Base-by-base conservation (phyloP, 2,888 invertebrate species). In the Diaperis boleti region DNA sequence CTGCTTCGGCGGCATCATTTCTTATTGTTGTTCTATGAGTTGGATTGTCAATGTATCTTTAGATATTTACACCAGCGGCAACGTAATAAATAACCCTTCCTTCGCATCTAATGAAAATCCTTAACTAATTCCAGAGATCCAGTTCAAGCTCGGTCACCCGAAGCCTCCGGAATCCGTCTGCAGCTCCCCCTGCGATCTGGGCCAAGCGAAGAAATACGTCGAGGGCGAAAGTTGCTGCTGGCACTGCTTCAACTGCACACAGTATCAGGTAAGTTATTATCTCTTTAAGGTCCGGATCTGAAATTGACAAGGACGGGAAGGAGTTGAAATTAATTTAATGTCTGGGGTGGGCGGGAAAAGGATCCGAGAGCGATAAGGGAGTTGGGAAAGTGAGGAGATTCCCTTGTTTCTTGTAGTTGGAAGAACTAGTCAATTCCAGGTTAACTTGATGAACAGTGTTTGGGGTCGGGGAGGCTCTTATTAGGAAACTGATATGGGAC, bases 171-270 rank as follows among this genome's bases (percentile, higher is more conserved):
- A 91, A 76, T 96, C 95, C 2, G 93, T 95, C 42, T 97, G 96
- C 85, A 94, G 94, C 80, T 86, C 92, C 66, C 92, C 94, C 64
- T 97, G 97, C 79, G 90, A 90, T 74, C 84, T 88, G 59, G 95
- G 95, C 0, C 95, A 96, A 82, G 95, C 95, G 63, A 95, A 94
- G 83, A 92, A 93, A 80, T 94, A 94, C 81, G 92, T 95, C 41
- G 95, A 95, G 79, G 95, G 95, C 0, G 95, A 95, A 81, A 92
- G 92, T 79, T 95, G 95, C 81, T 96, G 95, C 80, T 96, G 95
- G 95, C 94, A 94, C 79, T 96, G 95, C 82, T 92, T 92, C 83
- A 92, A 92, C 80, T 95, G 96, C 81, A 89, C 92, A 42, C 89
- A 89, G 77, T 94, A 94, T 83, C 92, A 95, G 88, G 92, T 89